Evolutionary conservation across 2,113 vertebrate species (phyloP), one percentile per base, ranked within the genome.

Genomic region (Anser cygnoides): DNA sequence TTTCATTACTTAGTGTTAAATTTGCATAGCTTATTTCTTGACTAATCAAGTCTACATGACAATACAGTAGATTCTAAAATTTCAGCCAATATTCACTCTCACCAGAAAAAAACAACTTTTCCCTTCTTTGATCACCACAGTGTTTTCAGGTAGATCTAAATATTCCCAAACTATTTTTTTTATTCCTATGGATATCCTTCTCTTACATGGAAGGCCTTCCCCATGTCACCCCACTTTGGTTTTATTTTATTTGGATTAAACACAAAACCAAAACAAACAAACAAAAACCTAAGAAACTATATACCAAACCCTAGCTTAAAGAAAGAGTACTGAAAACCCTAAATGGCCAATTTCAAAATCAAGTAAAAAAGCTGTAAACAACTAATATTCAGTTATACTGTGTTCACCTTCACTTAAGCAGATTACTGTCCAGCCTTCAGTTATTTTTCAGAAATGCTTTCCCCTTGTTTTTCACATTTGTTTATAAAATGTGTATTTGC

Each of bases 121-220:
- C 18, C 17, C 10, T 78, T 72, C 66, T 57, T 21, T 2, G 2
- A 55, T 31, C 12, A 57, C 39, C 39, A 39, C 1, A 1, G 29
- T 29, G 15, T 67, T 28, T 70, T 83, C 26, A 54, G 33, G n/a
- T n/a, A 83, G 25, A 62, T 13, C 15, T 28, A 62, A 59, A 29
- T 44, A 68, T 16, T 63, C 11, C 16, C 67, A 68, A 84, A 73
- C 5, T 28, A 2, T 0, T 3, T 61, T n/a, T 80, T 41, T 29
- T 9, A 58, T 5, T 41, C 35, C 3, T 37, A 12, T 1, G 13
- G 12, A 26, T 29, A 61, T 29, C 1, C 1, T 7, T 8, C 20
- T 33, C 22, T 11, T 25, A 44, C 39, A 58, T 59, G 23, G 49
- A 50, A 50, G 49, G 49, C 21, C 22, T 50, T 50, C 49, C 21